phyloP scores from a whole-genome alignment of 2,113 vertebrate genomes.

The Gallinago media region DNA sequence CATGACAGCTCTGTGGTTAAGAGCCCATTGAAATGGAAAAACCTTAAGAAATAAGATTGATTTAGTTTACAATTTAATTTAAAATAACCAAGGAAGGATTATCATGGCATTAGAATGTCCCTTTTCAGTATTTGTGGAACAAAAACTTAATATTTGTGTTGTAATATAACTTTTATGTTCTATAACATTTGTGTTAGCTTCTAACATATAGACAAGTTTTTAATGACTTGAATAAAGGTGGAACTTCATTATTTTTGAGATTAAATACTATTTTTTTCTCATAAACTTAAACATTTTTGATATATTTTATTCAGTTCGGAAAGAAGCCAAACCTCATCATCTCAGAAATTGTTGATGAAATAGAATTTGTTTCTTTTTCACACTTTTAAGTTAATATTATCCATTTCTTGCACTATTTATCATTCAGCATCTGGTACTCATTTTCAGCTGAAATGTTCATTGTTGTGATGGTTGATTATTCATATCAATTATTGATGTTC shows the following conservation, averaged over 20 bases:
- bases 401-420: background rate
- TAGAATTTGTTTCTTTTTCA: background rate
- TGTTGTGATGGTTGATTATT: slow-evolving; percentile 25
- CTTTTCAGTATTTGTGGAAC: background rate
- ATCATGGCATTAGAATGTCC: background rate
- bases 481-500: slow-evolving; percentile 3
- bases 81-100: background rate
- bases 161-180: background rate
- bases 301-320: background rate
- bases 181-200: background rate
- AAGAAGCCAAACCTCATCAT: background rate
- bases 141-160: background rate
- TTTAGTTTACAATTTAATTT: background rate
- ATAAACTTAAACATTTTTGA: background rate
- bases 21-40: background rate
- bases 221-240: background rate
- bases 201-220: background rate
- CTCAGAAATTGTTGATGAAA: background rate
- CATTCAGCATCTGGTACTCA: background rate
- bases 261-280: background rate
- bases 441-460: background rate
- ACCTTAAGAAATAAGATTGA: background rate
- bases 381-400: background rate
- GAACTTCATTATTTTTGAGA: background rate
- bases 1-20: background rate